Conservation (phyloP, 2,113 vertebrate species). For the Phrynosoma blainvillii region DNA sequence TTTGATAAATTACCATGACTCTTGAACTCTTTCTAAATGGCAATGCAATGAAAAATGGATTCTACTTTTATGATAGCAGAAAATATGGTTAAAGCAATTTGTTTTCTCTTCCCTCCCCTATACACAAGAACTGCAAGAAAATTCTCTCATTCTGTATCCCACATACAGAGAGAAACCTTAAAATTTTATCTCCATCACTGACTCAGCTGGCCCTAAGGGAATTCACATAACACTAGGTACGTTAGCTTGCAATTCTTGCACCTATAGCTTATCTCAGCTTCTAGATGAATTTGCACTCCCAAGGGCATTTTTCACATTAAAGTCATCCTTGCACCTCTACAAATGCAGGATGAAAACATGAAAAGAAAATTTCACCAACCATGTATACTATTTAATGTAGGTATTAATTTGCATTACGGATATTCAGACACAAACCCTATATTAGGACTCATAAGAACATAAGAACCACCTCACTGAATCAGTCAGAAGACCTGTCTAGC, state of each 20-base stretch:
- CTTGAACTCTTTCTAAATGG: conserved; percentile 36
- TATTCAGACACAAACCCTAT: not conserved
- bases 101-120: not conserved
- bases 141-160: not conserved
- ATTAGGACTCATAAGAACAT: too few species aligned
- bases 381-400: not conserved
- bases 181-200: not conserved
- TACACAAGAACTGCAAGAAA: not conserved
- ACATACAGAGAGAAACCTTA: not conserved
- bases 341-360: not conserved
- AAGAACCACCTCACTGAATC: too few species aligned
- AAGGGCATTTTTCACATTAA: not conserved
- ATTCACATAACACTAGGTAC: not conserved
- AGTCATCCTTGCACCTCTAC: not conserved
- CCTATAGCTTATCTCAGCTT: not conserved
- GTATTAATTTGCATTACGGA: not conserved
- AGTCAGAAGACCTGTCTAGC: too few species aligned
- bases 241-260: not conserved
- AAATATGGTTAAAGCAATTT: conserved; percentile 6
- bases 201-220: not conserved
- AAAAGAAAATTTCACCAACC: not conserved
- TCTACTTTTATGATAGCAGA: conserved; percentile 34
- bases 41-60: conserved; percentile 25
- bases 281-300: not conserved
- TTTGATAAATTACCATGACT: not conserved